A percentile compares a stretch with the other conserved stretches of the same genome.
Evolutionary conservation across 2,113 vertebrate species (phyloP).

Genomic region (Hucho hucho): DNA sequence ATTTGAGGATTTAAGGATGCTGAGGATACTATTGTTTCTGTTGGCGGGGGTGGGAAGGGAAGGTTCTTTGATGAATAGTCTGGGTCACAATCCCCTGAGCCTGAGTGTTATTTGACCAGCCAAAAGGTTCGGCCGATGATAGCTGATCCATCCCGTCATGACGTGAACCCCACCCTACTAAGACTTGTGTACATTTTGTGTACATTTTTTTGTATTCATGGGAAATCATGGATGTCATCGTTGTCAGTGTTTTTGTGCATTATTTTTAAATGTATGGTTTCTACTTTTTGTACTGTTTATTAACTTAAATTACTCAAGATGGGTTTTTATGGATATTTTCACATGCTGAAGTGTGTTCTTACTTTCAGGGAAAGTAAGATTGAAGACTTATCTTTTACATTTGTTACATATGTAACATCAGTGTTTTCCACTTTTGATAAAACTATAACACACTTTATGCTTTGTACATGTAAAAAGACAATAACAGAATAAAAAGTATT

Average conservation of each 20-base stretch:
- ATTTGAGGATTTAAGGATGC: conserved; percentile 66
- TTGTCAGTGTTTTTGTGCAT: conserved; percentile 61
- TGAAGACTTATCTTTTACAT: conserved; percentile 95
- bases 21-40: conserved; percentile 37
- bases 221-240: conserved; percentile 68
- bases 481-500: conserved; percentile 99
- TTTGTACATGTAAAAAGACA: conserved; percentile 99
- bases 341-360: conserved; percentile 91
- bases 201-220: conserved; percentile 72
- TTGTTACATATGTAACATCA: conserved; percentile 99
- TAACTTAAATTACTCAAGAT: conserved; percentile 89
- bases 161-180: conserved; percentile 9
- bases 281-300: conserved; percentile 87
- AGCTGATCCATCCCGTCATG: conserved; percentile 15
- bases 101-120: conserved; percentile 44
- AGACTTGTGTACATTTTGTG: too few species aligned
- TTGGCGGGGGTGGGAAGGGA: conserved; percentile 26
- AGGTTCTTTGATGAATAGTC: conserved; percentile 7
- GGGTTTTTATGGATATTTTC: conserved; percentile 98
- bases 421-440: conserved; percentile 99
- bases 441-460: conserved; percentile 99
- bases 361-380: conserved; percentile 98
- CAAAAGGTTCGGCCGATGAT: conserved; percentile 51
- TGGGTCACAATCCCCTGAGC: conserved; percentile 23
- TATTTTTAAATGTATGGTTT: conserved; percentile 80